Conservation (phyloP, 2,113 vertebrate genomes). For the Hippocampus guttulatus region DNA sequence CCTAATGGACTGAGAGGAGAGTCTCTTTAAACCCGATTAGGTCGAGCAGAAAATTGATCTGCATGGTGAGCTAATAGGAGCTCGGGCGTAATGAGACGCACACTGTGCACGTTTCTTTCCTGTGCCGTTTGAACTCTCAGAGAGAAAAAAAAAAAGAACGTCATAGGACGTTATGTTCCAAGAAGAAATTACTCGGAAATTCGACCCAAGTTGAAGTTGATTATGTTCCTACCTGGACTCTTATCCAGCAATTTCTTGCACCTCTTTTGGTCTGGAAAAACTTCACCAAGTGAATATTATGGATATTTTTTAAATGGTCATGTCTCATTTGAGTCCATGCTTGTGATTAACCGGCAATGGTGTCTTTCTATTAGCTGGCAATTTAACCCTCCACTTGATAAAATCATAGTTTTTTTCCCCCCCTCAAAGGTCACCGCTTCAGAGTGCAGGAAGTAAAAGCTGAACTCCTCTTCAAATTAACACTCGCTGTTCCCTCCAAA, state of each 20-base stretch:
- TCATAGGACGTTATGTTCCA: not conserved
- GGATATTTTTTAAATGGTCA: not conserved
- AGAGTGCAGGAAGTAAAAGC: slow-evolving; percentile 3
- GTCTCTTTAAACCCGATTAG: slow-evolving; percentile 64
- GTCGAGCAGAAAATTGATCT: slow-evolving; percentile 59
- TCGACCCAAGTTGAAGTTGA: no score
- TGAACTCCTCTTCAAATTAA: slow-evolving; percentile 13
- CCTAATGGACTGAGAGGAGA: slow-evolving; percentile 62
- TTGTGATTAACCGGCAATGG: not conserved
- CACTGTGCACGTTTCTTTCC: slow-evolving; percentile 11
- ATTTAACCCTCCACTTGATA: slow-evolving; percentile 26
- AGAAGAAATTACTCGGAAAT: not conserved
- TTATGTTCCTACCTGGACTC: not conserved
- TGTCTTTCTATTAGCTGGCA: not conserved
- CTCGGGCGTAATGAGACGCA: slow-evolving; percentile 42
- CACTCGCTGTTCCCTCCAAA: not conserved
- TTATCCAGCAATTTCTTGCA: not conserved
- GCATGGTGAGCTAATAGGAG: slow-evolving; percentile 52
- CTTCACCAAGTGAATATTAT: not conserved
- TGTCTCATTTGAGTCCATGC: not conserved
- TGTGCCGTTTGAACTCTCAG: not conserved
- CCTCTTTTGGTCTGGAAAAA: not conserved
- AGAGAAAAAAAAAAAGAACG: not conserved
- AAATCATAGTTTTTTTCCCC: slow-evolving; percentile 5
- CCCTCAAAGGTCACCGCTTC: slow-evolving; percentile 32